Evolutionary conservation across 2,888 invertebrate genomes (phyloP).

Genomic region (Oscheius sp.): DNA sequence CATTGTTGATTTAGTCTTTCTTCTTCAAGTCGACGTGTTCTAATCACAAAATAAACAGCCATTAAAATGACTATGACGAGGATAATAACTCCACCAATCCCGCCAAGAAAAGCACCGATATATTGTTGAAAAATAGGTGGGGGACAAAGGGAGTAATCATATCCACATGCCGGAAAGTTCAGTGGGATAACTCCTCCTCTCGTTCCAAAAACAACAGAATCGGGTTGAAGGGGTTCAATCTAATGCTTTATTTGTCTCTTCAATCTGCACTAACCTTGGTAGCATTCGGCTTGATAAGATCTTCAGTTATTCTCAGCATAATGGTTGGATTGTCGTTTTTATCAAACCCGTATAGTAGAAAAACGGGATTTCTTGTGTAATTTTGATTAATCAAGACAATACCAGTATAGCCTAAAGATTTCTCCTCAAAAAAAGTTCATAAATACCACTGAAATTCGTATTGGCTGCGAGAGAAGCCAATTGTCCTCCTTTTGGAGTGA

Average conservation of each 20-base stretch:
- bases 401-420: slow-evolving; percentile 40
- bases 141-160: slow-evolving; percentile 37
- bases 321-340: slow-evolving; percentile 24
- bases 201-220: neutral
- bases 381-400: slow-evolving; percentile 45
- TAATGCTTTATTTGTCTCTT: neutral
- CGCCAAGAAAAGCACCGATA: slow-evolving; percentile 40
- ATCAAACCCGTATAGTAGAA: slow-evolving; percentile 37
- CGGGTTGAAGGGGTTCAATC: slow-evolving; percentile 13
- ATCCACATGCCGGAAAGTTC: slow-evolving; percentile 29
- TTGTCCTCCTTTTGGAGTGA: slow-evolving; percentile 37
- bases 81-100: neutral
- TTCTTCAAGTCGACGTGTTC: slow-evolving; percentile 23
- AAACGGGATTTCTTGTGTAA: slow-evolving; percentile 41
- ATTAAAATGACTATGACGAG: neutral
- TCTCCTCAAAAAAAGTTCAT: neutral
- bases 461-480: slow-evolving; percentile 12
- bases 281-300: neutral
- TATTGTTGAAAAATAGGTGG: slow-evolving; percentile 45
- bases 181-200: slow-evolving; percentile 21
- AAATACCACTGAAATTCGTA: slow-evolving; percentile 14
- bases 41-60: slow-evolving; percentile 6
- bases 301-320: slow-evolving; percentile 37
- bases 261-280: neutral
- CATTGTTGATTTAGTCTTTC: slow-evolving; percentile 30